Percentiles rank a stretch among this genome's conserved stretches.
phyloP scores from a whole-genome alignment of 2,888 invertebrate species.

The Metalampra italica region DNA sequence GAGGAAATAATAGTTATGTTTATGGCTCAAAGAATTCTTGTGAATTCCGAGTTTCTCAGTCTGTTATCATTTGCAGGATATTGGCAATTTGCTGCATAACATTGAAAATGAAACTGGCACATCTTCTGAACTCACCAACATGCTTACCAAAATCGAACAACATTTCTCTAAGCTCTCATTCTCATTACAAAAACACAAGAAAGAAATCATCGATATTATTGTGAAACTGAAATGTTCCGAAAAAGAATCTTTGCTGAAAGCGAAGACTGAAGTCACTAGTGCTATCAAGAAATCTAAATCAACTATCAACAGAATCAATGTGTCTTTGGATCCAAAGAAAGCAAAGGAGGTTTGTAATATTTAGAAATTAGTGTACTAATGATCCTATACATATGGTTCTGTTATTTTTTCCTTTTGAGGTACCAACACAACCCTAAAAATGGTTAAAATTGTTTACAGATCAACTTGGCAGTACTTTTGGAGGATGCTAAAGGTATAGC shows the following conservation, averaged over 20 bases:
- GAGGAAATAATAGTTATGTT: too few relatives aligned
- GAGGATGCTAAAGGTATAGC: constrained; percentile 48
- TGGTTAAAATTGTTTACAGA: constrained; percentile 31
- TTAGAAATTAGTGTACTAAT: neutral
- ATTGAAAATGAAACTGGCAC: constrained; percentile 47
- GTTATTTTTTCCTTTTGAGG: constrained; percentile 1
- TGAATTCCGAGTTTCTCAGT: neutral
- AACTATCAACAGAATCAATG: constrained; percentile 3
- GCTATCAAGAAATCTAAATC: constrained; percentile 28
- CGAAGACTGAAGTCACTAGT: constrained; percentile 40
- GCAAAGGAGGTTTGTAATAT: constrained; percentile 39
- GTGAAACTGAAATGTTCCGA: constrained; percentile 43
- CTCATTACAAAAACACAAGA: constrained; percentile 72
- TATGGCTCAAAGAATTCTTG: neutral
- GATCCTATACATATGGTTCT: neutral
- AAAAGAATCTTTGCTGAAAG: constrained; percentile 44
- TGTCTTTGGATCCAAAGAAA: constrained; percentile 33
- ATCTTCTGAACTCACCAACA: constrained; percentile 34
- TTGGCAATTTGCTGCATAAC: constrained; percentile 56
- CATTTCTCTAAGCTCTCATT: constrained; percentile 74
- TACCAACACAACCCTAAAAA: too few relatives aligned
- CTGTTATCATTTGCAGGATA: constrained; percentile 39
- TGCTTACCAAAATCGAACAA: constrained; percentile 58
- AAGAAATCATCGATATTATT: constrained; percentile 52
- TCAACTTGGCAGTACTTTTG: constrained; percentile 46